These are phyloP conservation scores for Clupea harengus DNA, from an alignment of 2,113 vertebrate genomes.

Conservation along the genomic window DNA sequence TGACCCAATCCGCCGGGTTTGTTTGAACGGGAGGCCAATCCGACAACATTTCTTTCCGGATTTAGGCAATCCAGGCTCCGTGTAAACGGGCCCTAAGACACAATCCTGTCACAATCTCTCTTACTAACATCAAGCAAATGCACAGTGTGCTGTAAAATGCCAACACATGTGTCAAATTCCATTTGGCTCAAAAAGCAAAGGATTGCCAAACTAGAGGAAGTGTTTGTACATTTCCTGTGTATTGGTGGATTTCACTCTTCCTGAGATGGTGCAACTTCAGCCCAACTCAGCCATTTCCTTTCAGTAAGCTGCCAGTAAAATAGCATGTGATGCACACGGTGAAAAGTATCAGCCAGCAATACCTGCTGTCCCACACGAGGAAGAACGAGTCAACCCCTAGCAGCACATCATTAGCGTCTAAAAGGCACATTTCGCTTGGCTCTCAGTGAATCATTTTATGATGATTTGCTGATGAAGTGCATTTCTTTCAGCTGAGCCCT, in stretches of 20 bases:
- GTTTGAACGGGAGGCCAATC: too few species aligned
- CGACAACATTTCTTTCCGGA: too few species aligned
- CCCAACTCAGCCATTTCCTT: background rate
- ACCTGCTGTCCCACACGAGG: background rate
- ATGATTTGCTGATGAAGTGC: background rate
- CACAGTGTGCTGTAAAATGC: background rate
- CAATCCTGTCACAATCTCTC: background rate
- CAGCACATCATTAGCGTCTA: background rate
- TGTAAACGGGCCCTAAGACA: background rate
- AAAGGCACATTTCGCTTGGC: background rate
- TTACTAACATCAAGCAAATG: background rate
- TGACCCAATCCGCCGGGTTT: too few species aligned
- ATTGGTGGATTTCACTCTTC: background rate
- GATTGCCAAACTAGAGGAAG: background rate
- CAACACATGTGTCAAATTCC: background rate
- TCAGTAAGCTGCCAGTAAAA: background rate
- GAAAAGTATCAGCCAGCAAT: background rate
- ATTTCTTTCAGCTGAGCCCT: background rate
- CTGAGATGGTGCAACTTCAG: constrained; percentile 3
- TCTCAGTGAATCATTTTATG: background rate
- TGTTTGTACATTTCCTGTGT: background rate
- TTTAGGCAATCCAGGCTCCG: too few species aligned
- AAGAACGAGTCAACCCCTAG: background rate
- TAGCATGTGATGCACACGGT: too few species aligned
- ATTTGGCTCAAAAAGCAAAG: background rate